phyloP scores from a whole-genome alignment of 1,140 invertebrate species.

The Gonatopus flavifemur region DNA sequence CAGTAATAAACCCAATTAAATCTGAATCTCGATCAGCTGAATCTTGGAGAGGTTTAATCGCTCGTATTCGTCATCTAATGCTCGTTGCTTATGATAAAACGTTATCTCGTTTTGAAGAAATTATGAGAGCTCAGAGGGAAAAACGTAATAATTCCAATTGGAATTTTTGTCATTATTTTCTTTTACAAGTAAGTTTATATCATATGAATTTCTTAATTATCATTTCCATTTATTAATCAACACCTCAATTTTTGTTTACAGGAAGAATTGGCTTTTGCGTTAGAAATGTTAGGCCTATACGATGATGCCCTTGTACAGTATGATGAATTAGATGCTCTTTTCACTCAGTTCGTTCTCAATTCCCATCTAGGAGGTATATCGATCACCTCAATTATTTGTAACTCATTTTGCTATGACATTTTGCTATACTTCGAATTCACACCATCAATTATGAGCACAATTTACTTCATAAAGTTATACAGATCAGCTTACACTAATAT shows the following conservation, averaged over 20 bases:
- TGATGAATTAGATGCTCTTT: slow-evolving; percentile 95
- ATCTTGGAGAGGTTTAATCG: slow-evolving; percentile 84
- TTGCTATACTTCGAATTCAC: too few relatives aligned
- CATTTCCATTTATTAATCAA: too few relatives aligned
- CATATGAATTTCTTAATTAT: not conserved
- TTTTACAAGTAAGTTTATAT: slow-evolving; percentile 70
- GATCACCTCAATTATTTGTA: not conserved
- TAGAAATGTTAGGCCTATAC: slow-evolving; percentile 90
- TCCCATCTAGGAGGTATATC: slow-evolving; percentile 75
- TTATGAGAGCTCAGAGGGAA: slow-evolving; percentile 87
- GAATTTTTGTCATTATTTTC: slow-evolving; percentile 94
- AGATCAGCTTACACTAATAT: too few relatives aligned
- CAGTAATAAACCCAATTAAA: slow-evolving; percentile 87
- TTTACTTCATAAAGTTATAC: too few relatives aligned
- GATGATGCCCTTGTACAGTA: slow-evolving; percentile 96
- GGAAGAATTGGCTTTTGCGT: slow-evolving; percentile 93
- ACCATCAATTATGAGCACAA: too few relatives aligned
- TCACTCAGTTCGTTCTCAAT: slow-evolving; percentile 95
- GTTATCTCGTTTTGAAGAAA: slow-evolving; percentile 85
- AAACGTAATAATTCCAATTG: slow-evolving; percentile 86
- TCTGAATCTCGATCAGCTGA: slow-evolving; percentile 85
- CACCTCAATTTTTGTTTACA: slow-evolving; percentile 64
- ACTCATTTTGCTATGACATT: too few relatives aligned
- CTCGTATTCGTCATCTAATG: slow-evolving; percentile 79
- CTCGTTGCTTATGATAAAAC: slow-evolving; percentile 86